Conservation (phyloP, 1,140 invertebrate genomes). For the Diprion similis region DNA sequence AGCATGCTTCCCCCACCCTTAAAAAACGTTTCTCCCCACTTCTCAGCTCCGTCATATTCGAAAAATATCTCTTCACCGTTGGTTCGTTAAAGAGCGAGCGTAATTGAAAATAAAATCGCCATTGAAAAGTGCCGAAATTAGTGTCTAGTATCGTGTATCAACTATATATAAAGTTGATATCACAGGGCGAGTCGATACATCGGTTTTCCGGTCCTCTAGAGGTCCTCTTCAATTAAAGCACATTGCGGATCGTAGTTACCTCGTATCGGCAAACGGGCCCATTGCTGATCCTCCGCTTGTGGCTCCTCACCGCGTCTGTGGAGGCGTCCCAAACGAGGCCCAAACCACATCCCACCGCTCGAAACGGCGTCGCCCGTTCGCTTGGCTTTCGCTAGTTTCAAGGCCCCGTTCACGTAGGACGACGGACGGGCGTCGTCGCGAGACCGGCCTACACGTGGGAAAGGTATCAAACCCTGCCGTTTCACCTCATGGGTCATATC, state of each 20-base stretch:
- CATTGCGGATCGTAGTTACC: background rate
- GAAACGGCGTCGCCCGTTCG: constrained; percentile 41
- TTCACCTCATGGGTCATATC: constrained; percentile 37
- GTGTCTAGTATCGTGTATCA: too few relatives aligned
- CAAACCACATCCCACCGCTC: constrained; percentile 65
- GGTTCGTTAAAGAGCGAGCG: too few relatives aligned
- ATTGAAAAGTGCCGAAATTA: too few relatives aligned
- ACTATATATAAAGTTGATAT: too few relatives aligned
- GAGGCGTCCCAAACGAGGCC: constrained; percentile 59
- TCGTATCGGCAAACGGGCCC: constrained; percentile 20
- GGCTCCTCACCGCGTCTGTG: constrained; percentile 3
- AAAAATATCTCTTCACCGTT: too few relatives aligned
- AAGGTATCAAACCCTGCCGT: constrained; percentile 56
- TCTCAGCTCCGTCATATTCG: too few relatives aligned
- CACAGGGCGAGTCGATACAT: too few relatives aligned
- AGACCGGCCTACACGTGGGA: constrained; percentile 58
- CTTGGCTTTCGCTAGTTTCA: constrained; percentile 7
- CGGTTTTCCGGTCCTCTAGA: too few relatives aligned
- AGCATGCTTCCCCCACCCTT: too few relatives aligned
- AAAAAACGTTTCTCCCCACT: too few relatives aligned
- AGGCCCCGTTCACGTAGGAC: constrained; percentile 19
- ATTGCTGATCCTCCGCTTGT: constrained; percentile 19
- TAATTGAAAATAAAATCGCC: too few relatives aligned
- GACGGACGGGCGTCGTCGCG: constrained; percentile 22
- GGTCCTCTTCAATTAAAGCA: too few relatives aligned